Evolutionary conservation across 2,888 invertebrate genomes (phyloP).

Genomic region (Athrips mouffetella): DNA sequence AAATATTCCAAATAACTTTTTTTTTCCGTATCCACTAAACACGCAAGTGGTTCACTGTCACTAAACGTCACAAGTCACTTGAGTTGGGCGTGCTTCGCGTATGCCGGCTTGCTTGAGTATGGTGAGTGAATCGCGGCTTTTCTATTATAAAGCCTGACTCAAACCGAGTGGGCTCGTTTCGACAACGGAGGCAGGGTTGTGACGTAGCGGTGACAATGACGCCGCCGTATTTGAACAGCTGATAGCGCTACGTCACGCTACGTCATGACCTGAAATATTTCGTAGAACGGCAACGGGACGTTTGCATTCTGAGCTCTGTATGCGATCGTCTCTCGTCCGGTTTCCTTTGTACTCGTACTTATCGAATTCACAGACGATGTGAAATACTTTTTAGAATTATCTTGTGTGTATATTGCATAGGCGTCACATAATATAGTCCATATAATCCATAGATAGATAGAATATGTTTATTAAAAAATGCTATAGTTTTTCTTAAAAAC

Average conservation of each 20-base stretch:
- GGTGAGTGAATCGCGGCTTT: slow-evolving; percentile 42
- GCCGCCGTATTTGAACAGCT: slow-evolving; percentile 39
- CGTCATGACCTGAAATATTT: slow-evolving; percentile 30
- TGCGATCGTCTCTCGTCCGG: background rate
- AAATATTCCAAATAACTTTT: background rate
- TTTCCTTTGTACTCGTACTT: no score
- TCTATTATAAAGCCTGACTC: slow-evolving; percentile 64
- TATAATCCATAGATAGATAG: no score
- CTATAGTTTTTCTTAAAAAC: no score
- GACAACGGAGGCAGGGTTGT: slow-evolving; percentile 36
- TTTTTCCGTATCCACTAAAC: background rate
- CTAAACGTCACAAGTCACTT: slow-evolving; percentile 21
- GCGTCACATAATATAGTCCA: no score
- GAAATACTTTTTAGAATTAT: no score
- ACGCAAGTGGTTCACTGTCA: slow-evolving; percentile 2
- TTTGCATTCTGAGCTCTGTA: background rate
- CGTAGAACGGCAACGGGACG: slow-evolving; percentile 21
- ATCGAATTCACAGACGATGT: no score
- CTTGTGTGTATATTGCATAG: no score
- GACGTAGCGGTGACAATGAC: slow-evolving; percentile 42
- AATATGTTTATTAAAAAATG: no score
- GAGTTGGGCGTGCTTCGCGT: slow-evolving; percentile 48
- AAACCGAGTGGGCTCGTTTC: slow-evolving; percentile 28
- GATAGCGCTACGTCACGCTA: slow-evolving; percentile 33
- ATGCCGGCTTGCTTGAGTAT: slow-evolving; percentile 54